These are phyloP conservation scores for Aleiodes leptofemur DNA, from an alignment of 2,888 invertebrate species.

Conservation along the genomic window DNA sequence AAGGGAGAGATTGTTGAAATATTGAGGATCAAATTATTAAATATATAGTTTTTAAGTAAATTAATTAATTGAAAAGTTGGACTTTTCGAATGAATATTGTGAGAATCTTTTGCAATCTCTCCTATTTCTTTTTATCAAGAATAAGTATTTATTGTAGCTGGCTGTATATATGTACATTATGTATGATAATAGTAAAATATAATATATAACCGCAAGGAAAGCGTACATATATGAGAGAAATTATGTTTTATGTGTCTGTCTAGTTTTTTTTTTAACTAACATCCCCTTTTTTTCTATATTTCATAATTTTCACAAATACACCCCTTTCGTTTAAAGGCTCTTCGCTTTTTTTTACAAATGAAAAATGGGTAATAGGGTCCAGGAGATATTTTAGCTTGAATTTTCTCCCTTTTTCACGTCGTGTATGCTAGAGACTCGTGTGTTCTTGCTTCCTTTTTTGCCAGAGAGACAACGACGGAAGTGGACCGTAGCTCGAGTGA, in stretches of 20 bases:
- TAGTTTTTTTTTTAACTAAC: neutral
- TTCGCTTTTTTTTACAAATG: constrained; percentile 22
- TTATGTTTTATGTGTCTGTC: constrained; percentile 52
- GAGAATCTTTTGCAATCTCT: constrained; percentile 27
- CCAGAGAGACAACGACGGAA: constrained; percentile 66
- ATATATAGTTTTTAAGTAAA: constrained; percentile 12
- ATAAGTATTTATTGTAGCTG: constrained; percentile 67
- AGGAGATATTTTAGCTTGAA: constrained; percentile 14
- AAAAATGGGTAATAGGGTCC: constrained; percentile 22
- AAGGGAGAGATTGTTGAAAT: constrained; percentile 13
- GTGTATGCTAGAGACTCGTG: neutral
- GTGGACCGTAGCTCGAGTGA: constrained; percentile 72
- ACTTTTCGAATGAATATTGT: constrained; percentile 29
- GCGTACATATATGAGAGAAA: constrained; percentile 70
- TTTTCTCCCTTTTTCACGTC: neutral
- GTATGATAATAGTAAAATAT: constrained; percentile 66
- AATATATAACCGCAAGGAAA: constrained; percentile 54
- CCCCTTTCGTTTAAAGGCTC: neutral
- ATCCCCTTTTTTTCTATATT: neutral
- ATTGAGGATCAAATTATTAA: neutral
- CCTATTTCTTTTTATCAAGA: constrained; percentile 24
- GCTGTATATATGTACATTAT: constrained; percentile 74
- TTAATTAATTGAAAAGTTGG: constrained; percentile 25
- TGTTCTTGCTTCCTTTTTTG: constrained; percentile 63
- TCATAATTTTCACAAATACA: neutral